Conservation (phyloP, 2,888 invertebrate genomes). For the Campopleginae sp. region DNA sequence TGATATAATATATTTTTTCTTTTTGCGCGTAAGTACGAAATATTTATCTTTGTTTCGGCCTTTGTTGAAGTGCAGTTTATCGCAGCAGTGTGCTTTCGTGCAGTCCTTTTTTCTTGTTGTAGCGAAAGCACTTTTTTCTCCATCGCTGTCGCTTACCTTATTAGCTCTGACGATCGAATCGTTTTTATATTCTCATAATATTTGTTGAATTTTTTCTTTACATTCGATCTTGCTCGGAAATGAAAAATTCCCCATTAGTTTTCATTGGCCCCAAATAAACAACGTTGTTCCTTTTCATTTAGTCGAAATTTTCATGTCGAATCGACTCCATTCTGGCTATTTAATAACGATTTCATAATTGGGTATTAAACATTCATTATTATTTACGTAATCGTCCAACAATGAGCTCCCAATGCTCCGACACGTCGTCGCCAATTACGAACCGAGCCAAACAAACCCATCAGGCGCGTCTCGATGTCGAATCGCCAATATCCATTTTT, state of each 20-base stretch:
- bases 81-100: conserved; percentile 34
- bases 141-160: background rate
- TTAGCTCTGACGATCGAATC: background rate
- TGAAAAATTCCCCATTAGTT: background rate
- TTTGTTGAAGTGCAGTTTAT: conserved; percentile 35
- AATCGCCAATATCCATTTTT: background rate
- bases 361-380: background rate
- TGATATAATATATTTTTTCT: background rate
- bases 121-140: conserved; percentile 2
- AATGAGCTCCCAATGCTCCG: background rate
- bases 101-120: too few species aligned
- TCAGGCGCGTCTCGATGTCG: background rate
- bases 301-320: too few species aligned
- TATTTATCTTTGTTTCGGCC: conserved; percentile 26
- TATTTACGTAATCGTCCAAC: conserved; percentile 3
- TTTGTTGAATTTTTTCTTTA: background rate
- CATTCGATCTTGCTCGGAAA: background rate
- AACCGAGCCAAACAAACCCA: background rate
- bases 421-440: background rate
- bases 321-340: background rate
- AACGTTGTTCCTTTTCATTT: background rate
- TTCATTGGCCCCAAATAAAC: background rate
- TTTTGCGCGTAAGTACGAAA: conserved; percentile 5
- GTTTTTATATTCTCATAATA: background rate
- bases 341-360: conserved; percentile 1